A percentile compares a stretch with the other conserved stretches of the same genome.
Conservation (phyloP, 2,888 invertebrate genomes). For the Plebejus anna region DNA sequence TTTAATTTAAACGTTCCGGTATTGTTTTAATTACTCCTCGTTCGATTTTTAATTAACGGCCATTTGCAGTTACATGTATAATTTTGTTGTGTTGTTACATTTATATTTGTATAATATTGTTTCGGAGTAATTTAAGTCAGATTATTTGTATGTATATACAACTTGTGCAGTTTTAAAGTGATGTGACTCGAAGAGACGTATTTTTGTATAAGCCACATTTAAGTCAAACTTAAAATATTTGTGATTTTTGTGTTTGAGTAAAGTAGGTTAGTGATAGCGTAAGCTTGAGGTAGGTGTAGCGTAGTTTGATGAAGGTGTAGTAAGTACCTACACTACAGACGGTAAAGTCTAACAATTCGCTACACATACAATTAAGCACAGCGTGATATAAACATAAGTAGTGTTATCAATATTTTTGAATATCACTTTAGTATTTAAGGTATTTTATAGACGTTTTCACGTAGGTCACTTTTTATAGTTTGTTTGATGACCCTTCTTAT, state of each 20-base stretch:
- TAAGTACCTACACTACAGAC: neutral
- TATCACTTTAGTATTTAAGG: slow-evolving; percentile 10
- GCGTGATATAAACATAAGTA: slow-evolving; percentile 29
- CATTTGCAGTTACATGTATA: slow-evolving; percentile 7
- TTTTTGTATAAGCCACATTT: slow-evolving; percentile 28
- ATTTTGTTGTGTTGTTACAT: neutral
- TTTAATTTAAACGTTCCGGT: neutral
- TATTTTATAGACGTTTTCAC: neutral
- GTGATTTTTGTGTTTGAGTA: slow-evolving; percentile 25
- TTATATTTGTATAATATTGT: slow-evolving; percentile 2
- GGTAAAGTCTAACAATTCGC: slow-evolving; percentile 5
- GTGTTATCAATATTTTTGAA: slow-evolving; percentile 18
- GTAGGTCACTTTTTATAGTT: neutral
- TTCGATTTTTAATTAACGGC: slow-evolving; percentile 7
- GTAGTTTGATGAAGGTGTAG: slow-evolving; percentile 1
- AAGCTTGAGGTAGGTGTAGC: slow-evolving; percentile 14
- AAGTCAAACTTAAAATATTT: slow-evolving; percentile 29
- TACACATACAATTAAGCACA: slow-evolving; percentile 29
- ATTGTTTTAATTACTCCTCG: neutral
- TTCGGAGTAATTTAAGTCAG: neutral
- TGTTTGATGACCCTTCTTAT: neutral
- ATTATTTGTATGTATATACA: slow-evolving; percentile 6
- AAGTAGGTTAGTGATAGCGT: slow-evolving; percentile 30
- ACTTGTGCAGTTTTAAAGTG: slow-evolving; percentile 20
- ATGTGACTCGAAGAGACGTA: slow-evolving; percentile 28